These are phyloP conservation scores for Grammomys surdaster DNA, from an alignment of 2,113 vertebrate species.

Conservation along the genomic window DNA sequence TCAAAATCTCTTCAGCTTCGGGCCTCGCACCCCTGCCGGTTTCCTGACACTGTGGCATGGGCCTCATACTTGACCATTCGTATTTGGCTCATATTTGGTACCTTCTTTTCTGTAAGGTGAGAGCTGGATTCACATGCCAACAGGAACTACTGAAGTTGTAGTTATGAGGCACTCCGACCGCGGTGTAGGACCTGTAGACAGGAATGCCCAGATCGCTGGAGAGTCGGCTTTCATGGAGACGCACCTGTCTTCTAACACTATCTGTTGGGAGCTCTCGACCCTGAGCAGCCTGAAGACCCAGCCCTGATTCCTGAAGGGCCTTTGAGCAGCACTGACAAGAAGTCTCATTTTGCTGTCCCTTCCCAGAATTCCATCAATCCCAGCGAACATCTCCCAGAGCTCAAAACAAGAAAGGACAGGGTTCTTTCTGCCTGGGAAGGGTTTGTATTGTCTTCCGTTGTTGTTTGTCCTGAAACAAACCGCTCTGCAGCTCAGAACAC, in stretches of 20 bases:
- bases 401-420: background rate
- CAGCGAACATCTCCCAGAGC: background rate
- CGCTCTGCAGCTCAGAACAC: background rate
- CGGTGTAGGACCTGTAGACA: background rate
- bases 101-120: background rate
- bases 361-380: background rate
- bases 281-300: background rate
- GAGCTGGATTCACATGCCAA: background rate
- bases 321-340: background rate
- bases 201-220: background rate
- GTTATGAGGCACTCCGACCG: background rate
- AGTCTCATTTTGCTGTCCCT: background rate
- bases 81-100: background rate
- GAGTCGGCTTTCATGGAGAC: background rate
- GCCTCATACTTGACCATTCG: background rate
- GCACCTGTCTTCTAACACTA: background rate
- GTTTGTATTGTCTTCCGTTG: slow-evolving; percentile 34
- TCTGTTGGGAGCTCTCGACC: background rate
- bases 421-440: background rate
- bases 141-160: background rate
- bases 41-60: background rate
- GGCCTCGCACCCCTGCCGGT: too few relatives aligned
- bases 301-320: background rate
- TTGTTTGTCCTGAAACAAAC: background rate
- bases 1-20: background rate